phyloP scores from a whole-genome alignment of 2,888 invertebrate genomes.

The Chelonus formosanus region DNA sequence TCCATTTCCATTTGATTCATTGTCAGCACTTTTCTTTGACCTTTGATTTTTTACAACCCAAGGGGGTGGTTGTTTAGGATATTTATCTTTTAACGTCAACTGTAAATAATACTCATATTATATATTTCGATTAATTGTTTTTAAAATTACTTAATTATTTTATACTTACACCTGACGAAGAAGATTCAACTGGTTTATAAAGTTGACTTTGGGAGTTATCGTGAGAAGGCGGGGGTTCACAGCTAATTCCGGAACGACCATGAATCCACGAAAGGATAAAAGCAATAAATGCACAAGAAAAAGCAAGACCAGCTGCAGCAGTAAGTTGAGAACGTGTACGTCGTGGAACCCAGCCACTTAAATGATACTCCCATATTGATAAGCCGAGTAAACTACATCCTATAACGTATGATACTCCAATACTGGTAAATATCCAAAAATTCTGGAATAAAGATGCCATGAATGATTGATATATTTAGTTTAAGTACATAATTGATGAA shows the following conservation, averaged over 20 bases:
- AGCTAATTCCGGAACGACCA: slow-evolving; percentile 51
- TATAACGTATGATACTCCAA: slow-evolving; percentile 76
- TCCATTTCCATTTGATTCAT: slow-evolving; percentile 51
- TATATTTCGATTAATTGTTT: not conserved
- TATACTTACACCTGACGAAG: slow-evolving; percentile 57
- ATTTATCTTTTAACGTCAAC: slow-evolving; percentile 59
- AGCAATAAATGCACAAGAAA: slow-evolving; percentile 60
- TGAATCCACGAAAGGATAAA: slow-evolving; percentile 61
- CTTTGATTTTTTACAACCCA: slow-evolving; percentile 58
- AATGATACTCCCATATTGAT: slow-evolving; percentile 73
- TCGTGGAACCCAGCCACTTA: slow-evolving; percentile 75
- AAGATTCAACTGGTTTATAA: slow-evolving; percentile 62
- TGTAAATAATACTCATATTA: slow-evolving; percentile 32
- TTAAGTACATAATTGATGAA: slow-evolving; percentile 18
- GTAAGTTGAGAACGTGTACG: slow-evolving; percentile 76
- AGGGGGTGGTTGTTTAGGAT: slow-evolving; percentile 54
- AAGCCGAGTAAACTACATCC: slow-evolving; percentile 74
- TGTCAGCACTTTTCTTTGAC: slow-evolving; percentile 54
- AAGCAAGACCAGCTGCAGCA: slow-evolving; percentile 58
- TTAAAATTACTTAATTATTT: not conserved
- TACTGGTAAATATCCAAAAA: slow-evolving; percentile 77
- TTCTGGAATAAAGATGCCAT: slow-evolving; percentile 66
- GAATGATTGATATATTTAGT: too few relatives aligned
- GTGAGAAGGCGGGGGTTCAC: slow-evolving; percentile 48
- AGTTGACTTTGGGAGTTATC: slow-evolving; percentile 54